Base-by-base conservation (phyloP, 2,797 vertebrate species). In the Pitangus sulphuratus region DNA sequence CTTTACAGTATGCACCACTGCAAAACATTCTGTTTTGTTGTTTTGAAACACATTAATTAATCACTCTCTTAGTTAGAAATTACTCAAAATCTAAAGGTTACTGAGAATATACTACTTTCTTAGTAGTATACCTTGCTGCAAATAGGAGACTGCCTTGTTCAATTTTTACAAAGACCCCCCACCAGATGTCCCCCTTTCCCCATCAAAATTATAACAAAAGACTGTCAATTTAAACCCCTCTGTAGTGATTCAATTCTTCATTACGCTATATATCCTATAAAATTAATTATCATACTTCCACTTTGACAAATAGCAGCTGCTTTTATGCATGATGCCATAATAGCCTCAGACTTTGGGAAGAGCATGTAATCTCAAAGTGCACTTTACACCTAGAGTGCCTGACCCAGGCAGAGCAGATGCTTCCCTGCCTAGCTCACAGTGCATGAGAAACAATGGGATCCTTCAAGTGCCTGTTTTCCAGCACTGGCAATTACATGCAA, bases 131-230 rank as follows among this genome's bases (percentile, higher is more conserved):
- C 45, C 37, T 11, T 22, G 31, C 30, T 14, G 16, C 62, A 77
- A 58, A 66, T 1, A 62, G 26, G 56, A 81, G 91, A 81, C 17
- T 8, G 18, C 25, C 40, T 53, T 62, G 35, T 39, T 74, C 40
- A 44, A 4, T 70, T 69, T 71, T 86, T 87, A 35, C 14, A 31
- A 60, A 50, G 50, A 75, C 3, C 28, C 90, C 70, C 95, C 95
- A 95, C 78, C 81, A 96, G 96, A 64, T 97, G 96, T 95, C 96
- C 81, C 42, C 57, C 47, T 96, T 92, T 90, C 89, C 68, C 87
- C 89, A 94, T n/a, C 42, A 39, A 88, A 96, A 77, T 31, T 33
- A 56, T 50, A 45, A 42, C 15, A 69, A 37, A 86, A 70, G 60
- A 25, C 28, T 20, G 56, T 35, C 69, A 71, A 9, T 75, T 93